Evolutionary conservation across 2,888 invertebrate genomes (phyloP).

Genomic region (Dasypogon diadema): DNA sequence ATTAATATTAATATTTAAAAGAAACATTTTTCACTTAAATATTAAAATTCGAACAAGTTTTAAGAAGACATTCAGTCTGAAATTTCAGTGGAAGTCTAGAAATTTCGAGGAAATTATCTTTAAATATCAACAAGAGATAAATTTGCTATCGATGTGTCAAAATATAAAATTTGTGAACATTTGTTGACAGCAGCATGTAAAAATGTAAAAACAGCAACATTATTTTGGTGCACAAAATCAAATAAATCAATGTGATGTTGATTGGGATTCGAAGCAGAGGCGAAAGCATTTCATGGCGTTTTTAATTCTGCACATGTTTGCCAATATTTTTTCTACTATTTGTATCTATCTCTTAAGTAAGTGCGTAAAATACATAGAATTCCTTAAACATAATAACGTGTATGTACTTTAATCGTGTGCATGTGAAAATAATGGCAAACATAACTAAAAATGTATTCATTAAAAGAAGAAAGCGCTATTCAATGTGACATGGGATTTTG

Average conservation of each 20-base stretch:
- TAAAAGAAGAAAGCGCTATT: background rate
- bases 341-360: no score
- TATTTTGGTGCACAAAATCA: constrained; percentile 50
- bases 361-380: no score
- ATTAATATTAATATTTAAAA: constrained; percentile 32
- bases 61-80: constrained; percentile 32
- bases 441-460: background rate
- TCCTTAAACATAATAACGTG: no score
- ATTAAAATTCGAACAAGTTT: constrained; percentile 38
- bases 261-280: background rate
- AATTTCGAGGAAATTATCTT: constrained; percentile 47
- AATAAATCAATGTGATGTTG: background rate
- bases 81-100: constrained; percentile 54
- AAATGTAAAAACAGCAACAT: constrained; percentile 37
- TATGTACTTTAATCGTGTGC: background rate
- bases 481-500: constrained; percentile 31
- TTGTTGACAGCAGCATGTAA: constrained; percentile 46
- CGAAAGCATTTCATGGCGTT: background rate
- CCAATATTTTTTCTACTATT: background rate
- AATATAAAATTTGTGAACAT: constrained; percentile 48
- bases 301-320: background rate
- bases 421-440: background rate
- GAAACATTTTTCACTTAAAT: constrained; percentile 33
- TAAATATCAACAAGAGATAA: constrained; percentile 15
- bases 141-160: constrained; percentile 41